These are phyloP conservation scores for Pseudomyrmex flavicornis DNA, from an alignment of 1,140 invertebrate genomes.

Conservation along the genomic window DNA sequence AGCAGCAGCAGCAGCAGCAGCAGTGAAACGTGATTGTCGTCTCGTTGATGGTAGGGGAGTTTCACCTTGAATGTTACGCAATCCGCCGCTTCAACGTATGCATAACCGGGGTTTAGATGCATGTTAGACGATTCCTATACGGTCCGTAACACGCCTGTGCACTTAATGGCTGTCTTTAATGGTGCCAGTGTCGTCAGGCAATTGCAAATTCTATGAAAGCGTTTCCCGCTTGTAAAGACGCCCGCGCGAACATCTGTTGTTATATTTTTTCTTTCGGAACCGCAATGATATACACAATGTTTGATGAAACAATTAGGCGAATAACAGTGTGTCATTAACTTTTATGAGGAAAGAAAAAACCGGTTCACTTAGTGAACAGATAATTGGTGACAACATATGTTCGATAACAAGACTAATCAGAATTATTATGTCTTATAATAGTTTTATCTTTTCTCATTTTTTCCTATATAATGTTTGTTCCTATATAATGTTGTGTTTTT, in stretches of 20 bases:
- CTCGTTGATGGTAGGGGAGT: slow-evolving; percentile 63
- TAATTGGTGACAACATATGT: neutral
- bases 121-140: neutral
- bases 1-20: slow-evolving; percentile 15
- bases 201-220: slow-evolving; percentile 63
- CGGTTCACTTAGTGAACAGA: neutral
- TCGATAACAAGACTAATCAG: neutral
- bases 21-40: slow-evolving; percentile 51
- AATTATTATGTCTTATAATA: neutral
- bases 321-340: neutral
- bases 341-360: neutral
- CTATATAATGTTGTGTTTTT: neutral
- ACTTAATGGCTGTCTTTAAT: slow-evolving; percentile 45
- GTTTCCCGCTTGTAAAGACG: slow-evolving; percentile 5
- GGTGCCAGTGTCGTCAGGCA: slow-evolving; percentile 52
- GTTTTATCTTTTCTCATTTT: too few relatives aligned
- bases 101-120: slow-evolving; percentile 52
- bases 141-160: neutral
- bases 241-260: neutral
- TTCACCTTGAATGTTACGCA: slow-evolving; percentile 76
- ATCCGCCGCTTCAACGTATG: slow-evolving; percentile 57
- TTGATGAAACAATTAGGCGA: slow-evolving; percentile 52
- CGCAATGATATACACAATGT: neutral
- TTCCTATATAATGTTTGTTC: too few relatives aligned
- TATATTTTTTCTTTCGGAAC: slow-evolving; percentile 14